phyloP scores from a whole-genome alignment of 2,888 invertebrate genomes.

The Linnaemya vulpina region DNA sequence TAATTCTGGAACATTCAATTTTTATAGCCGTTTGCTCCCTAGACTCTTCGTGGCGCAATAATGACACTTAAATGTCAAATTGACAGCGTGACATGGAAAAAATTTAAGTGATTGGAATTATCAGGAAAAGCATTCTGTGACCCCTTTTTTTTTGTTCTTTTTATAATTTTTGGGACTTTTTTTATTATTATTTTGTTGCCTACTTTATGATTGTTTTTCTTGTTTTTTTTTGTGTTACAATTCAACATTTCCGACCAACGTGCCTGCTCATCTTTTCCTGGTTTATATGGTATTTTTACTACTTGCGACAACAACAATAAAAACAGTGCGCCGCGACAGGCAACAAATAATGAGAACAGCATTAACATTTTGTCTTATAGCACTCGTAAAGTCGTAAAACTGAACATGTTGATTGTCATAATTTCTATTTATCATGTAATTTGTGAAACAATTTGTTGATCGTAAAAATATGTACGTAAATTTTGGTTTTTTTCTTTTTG shows the following conservation, averaged over 20 bases:
- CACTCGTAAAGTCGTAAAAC: slow-evolving; percentile 66
- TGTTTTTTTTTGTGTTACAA: slow-evolving; percentile 39
- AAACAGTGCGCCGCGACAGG: slow-evolving; percentile 17
- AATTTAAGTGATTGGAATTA: background rate
- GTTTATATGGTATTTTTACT: slow-evolving; percentile 47
- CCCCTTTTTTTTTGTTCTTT: slow-evolving; percentile 37
- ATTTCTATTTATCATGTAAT: slow-evolving; percentile 82
- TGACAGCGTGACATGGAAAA: slow-evolving; percentile 71
- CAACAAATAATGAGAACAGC: slow-evolving; percentile 51
- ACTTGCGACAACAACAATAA: slow-evolving; percentile 2
- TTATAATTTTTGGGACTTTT: slow-evolving; percentile 1
- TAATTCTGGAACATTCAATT: background rate
- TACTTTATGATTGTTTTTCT: slow-evolving; percentile 2
- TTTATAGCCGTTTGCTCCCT: background rate
- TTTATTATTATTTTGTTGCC: slow-evolving; percentile 3
- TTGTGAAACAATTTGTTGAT: slow-evolving; percentile 77
- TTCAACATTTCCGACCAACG: slow-evolving; percentile 46
- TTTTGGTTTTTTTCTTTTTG: background rate
- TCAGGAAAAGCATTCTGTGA: slow-evolving; percentile 40
- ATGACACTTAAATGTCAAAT: slow-evolving; percentile 79
- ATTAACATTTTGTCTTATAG: slow-evolving; percentile 29
- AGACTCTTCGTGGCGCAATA: slow-evolving; percentile 64
- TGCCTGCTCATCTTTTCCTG: slow-evolving; percentile 21
- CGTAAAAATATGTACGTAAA: slow-evolving; percentile 77
- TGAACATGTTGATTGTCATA: slow-evolving; percentile 77